Base-by-base conservation (phyloP, 1,140 invertebrate species). In the Brachionus rotundiformis region DNA sequence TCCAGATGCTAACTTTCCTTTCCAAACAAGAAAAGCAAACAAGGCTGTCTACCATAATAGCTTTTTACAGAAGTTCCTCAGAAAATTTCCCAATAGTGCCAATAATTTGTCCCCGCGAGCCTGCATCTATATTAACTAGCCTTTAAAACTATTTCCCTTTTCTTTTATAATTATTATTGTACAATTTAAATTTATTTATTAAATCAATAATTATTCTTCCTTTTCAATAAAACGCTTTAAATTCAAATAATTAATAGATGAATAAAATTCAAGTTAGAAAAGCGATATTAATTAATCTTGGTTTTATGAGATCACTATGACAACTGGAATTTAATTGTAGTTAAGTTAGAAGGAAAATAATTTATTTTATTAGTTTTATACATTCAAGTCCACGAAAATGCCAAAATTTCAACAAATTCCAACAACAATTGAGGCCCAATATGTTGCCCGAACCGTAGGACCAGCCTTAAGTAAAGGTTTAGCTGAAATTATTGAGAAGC, bases 401-500 rank as follows among this genome's bases (percentile, higher is more conserved):
- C 29, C 29, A 36, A 71, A 71, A 71, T 71, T 71, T 71, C 65
- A 71, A 36, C 29, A 41, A 16, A 41, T 44, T 25, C 76, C 76
- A 79, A 19, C 76, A 59, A 59, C 79, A 19, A 29, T 65, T 19
- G 79, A 81, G 33, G 79, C 59, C 13, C 54, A 68, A 65, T 81
- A 81, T 27, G 39, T 81, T 16, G 54, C 79, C 39, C 31, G 39
- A 29, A 65, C 79, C 31, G 63, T 81, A 2, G 79, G 79, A 63
- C 79, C 79, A 29, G 33, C 54, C 7, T 41, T 81, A 25, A 23
- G 23, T 19, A 63, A 63, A 41, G 79, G 79, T 16, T 23, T 81
- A 23, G 59, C 79, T 33, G 79, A 81, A 81, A 81, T 81, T 29
- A 41, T 81, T 8, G 54, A 81, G 16, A 47, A 54, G 31, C 54